Conservation (phyloP, 2,888 invertebrate genomes). For the Colletes collaris region DNA sequence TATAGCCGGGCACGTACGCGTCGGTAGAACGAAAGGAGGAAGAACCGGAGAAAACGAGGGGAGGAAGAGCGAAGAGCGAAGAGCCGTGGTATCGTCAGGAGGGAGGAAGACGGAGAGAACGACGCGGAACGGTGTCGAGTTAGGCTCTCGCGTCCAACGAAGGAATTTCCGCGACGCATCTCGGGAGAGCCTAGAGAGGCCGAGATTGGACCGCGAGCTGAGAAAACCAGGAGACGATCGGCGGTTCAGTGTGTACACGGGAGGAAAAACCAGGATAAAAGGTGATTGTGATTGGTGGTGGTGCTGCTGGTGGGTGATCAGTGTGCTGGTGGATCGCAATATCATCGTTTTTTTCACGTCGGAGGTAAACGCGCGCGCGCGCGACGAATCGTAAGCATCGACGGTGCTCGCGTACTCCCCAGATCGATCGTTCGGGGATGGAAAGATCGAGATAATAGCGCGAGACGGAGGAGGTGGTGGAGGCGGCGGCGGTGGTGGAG, state of each 20-base stretch:
- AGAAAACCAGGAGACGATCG: slow-evolving; percentile 24
- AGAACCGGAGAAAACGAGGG: slow-evolving; percentile 18
- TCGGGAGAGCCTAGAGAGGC: not conserved
- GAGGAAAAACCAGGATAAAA: slow-evolving; percentile 37
- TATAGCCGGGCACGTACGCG: slow-evolving; percentile 23
- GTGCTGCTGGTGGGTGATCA: slow-evolving; percentile 66
- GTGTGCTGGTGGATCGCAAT: slow-evolving; percentile 57
- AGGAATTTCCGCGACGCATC: slow-evolving; percentile 35
- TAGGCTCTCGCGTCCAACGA: slow-evolving; percentile 1
- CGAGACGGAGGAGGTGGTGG: slow-evolving; percentile 52
- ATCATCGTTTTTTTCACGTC: not conserved
- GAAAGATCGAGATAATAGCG: slow-evolving; percentile 76
- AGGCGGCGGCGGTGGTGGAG: slow-evolving; percentile 57
- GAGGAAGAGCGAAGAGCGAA: slow-evolving; percentile 9
- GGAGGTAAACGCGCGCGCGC: slow-evolving; percentile 1
- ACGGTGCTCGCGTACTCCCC: slow-evolving; percentile 29
- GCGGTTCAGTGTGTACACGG: slow-evolving; percentile 34
- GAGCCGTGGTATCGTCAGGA: not conserved
- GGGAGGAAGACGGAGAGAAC: slow-evolving; percentile 1
- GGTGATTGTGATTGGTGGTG: slow-evolving; percentile 67
- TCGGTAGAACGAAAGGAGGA: slow-evolving; percentile 12
- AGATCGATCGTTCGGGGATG: slow-evolving; percentile 70
- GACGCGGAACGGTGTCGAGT: slow-evolving; percentile 26
- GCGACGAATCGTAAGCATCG: slow-evolving; percentile 29
- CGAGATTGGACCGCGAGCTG: not conserved